Evolutionary conservation across 2,113 vertebrate species (phyloP).

Genomic region (Leptodactylus fuscus): DNA sequence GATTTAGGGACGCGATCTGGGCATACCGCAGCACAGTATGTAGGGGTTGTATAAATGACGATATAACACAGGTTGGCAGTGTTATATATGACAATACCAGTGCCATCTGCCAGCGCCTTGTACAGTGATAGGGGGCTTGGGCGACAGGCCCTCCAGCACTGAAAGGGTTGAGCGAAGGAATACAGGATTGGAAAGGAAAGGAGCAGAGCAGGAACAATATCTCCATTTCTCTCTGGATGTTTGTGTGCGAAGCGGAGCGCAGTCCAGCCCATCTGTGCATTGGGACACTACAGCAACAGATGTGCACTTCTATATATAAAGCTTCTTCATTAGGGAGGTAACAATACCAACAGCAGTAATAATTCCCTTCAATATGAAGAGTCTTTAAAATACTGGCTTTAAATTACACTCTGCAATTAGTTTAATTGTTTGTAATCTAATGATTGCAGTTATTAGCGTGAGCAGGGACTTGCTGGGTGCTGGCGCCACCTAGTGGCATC

Average conservation of each 20-base stretch:
- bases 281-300: conserved; percentile 60
- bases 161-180: conserved; percentile 50
- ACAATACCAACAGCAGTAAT: conserved; percentile 61
- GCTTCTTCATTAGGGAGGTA: conserved; percentile 61
- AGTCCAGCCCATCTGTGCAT: conserved; percentile 57
- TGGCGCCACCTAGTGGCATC: conserved; percentile 50
- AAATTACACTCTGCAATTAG: conserved; percentile 61
- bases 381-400: conserved; percentile 60
- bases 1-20: not conserved
- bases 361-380: conserved; percentile 61
- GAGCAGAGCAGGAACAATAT: conserved; percentile 51
- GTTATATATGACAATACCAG: conserved; percentile 18
- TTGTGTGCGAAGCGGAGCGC: conserved; percentile 55
- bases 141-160: not conserved
- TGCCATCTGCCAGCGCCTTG: not conserved
- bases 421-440: conserved; percentile 61
- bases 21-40: not conserved
- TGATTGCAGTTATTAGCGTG: conserved; percentile 55
- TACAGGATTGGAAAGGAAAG: conserved; percentile 35
- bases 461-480: not conserved
- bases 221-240: conserved; percentile 56
- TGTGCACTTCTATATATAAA: conserved; percentile 62
- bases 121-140: not conserved
- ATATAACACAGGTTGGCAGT: not conserved
- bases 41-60: not conserved